Base-by-base conservation (phyloP, 1,140 invertebrate species). In the Pinna nobilis region DNA sequence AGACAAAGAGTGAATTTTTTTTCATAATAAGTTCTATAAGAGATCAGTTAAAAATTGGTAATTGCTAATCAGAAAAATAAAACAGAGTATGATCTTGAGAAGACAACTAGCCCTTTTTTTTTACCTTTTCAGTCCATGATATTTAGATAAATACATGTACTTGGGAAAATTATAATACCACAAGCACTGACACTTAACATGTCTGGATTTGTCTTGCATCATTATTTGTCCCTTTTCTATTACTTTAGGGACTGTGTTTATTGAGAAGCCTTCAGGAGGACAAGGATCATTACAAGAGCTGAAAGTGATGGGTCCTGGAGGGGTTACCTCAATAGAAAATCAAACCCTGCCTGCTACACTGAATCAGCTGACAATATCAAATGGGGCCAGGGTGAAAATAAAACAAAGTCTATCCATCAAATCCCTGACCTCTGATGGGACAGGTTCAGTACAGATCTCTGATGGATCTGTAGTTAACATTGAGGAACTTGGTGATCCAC, bases 181-280 rank as follows among this genome's bases (percentile, higher is more conserved):
- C n/a, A n/a, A n/a, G n/a, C n/a, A n/a, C n/a, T n/a, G n/a, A n/a
- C n/a, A n/a, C n/a, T n/a, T n/a, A n/a, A n/a, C n/a, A n/a, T n/a
- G n/a, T n/a, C n/a, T n/a, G n/a, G n/a, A 39, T 67, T 5, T 53
- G 35, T 74, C 76, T 33, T 5, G 44, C 44, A 1, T 47, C 15
- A 47, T 0, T 44, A 13, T 44, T 44, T 47, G 0, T 47, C 20
- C 20, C 20, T 0, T 47, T 20, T 3, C 44, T 47, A 18, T 47
- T 2, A 3, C 20, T 47, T 0, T 53, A 83, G 82, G 82, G 6
- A 83, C 82, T 33, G 53, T 82, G 9, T 80, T 74, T 66, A 55
- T 82, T 11, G 53, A 74, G 20, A 71, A 76, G 25, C 51, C 74
- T n/a, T 51, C 67, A 13, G 70, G 55, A 1, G 50, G 25, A 15